phyloP scores from a whole-genome alignment of 2,113 vertebrate genomes.

The Petrocephalus zakoni region DNA sequence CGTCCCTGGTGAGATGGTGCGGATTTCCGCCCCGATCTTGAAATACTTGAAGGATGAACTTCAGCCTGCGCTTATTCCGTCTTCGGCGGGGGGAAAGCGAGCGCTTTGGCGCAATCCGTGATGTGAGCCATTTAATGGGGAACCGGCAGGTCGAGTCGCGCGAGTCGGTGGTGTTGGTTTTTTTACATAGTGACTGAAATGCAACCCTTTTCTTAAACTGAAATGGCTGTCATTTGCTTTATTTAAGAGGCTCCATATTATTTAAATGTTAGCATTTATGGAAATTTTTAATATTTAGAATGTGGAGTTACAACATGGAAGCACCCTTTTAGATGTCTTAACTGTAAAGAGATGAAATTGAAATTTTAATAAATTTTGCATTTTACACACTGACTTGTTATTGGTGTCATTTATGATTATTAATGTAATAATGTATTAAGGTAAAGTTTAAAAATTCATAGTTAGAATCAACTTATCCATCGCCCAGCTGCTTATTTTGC shows the following conservation, averaged over 20 bases:
- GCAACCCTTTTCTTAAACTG: conserved; percentile 26
- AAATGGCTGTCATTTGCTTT: conserved; percentile 17
- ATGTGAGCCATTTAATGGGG: conserved; percentile 5
- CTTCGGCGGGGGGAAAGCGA: not conserved
- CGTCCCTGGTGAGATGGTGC: conserved; percentile 36
- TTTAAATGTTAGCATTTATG: conserved; percentile 57
- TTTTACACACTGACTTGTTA: conserved; percentile 42
- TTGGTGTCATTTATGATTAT: not conserved
- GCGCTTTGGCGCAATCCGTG: not conserved
- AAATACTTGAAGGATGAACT: conserved; percentile 56
- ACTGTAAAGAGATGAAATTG: conserved; percentile 52
- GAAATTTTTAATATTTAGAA: conserved; percentile 53
- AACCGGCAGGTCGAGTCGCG: not conserved
- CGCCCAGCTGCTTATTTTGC: not conserved
- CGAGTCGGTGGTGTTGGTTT: conserved; percentile 31
- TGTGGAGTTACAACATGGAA: conserved; percentile 35
- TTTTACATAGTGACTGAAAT: conserved; percentile 27
- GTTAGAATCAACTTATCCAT: not conserved
- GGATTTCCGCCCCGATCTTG: conserved; percentile 23
- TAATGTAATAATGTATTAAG: no score
- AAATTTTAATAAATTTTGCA: conserved; percentile 59
- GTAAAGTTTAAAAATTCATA: not conserved
- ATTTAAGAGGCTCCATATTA: conserved; percentile 45
- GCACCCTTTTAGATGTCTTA: conserved; percentile 30
- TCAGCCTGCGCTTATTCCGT: not conserved